Percentiles rank a stretch among this genome's conserved stretches.
Conservation (phyloP, 2,113 vertebrate genomes). For the Chitala chitala region DNA sequence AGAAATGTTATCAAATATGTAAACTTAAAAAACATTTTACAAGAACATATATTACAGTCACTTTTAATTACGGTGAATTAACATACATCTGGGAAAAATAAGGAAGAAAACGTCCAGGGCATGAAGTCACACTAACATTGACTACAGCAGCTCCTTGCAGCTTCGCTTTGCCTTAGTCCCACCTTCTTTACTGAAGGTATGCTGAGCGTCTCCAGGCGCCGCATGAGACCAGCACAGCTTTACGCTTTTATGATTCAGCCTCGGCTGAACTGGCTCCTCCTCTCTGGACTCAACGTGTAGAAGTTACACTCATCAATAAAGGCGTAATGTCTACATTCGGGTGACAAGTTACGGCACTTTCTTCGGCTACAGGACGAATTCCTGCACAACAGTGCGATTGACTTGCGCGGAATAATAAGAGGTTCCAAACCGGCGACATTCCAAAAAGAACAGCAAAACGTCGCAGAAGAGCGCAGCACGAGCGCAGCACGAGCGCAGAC, state of each 20-base stretch:
- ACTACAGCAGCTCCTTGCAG: background rate
- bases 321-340: conserved; percentile 50
- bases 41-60: too few species aligned
- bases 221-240: background rate
- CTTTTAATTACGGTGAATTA: too few species aligned
- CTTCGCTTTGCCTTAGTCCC: background rate
- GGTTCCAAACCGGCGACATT: background rate
- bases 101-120: background rate
- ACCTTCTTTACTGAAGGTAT: conserved; percentile 27
- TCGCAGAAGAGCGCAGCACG: background rate
- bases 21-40: too few species aligned
- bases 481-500: background rate
- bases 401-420: too few species aligned
- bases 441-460: background rate
- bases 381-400: too few species aligned
- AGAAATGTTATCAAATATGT: too few species aligned
- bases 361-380: background rate
- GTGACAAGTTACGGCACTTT: conserved; percentile 11
- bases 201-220: conserved; percentile 34
- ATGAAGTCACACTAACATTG: background rate
- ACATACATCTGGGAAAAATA: too few species aligned
- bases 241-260: conserved; percentile 22
- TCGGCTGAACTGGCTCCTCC: conserved; percentile 43
- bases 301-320: conserved; percentile 48
- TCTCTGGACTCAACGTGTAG: conserved; percentile 39